These are phyloP conservation scores for Carassius auratus DNA, from an alignment of 2,113 vertebrate species.

Conservation along the genomic window DNA sequence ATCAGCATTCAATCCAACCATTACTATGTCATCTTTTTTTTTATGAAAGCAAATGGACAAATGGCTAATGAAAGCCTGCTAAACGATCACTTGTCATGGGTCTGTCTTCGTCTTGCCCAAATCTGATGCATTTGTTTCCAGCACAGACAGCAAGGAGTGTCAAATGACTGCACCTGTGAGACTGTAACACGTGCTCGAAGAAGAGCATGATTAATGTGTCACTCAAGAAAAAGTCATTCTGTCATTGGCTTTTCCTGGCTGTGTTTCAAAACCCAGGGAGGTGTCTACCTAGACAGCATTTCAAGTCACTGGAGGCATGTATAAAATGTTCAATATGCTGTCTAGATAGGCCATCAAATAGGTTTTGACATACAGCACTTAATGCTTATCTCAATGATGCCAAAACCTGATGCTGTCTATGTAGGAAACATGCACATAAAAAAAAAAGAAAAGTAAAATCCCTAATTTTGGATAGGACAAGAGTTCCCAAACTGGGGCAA, in stretches of 20 bases:
- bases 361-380: not conserved
- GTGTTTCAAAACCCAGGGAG: not conserved
- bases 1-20: not conserved
- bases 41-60: not conserved
- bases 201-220: not conserved
- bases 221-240: not conserved
- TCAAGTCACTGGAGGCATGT: not conserved
- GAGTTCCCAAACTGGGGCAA: not conserved
- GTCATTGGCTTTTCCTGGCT: not conserved
- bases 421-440: no score
- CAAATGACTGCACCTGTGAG: not conserved
- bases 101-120: not conserved
- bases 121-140: not conserved
- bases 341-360: not conserved
- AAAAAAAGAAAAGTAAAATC: not conserved
- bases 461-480: not conserved
- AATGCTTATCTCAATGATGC: not conserved
- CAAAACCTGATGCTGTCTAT: not conserved
- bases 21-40: not conserved
- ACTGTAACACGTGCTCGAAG: not conserved
- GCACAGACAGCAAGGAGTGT: not conserved
- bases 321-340: not conserved
- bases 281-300: slow-evolving; percentile 1
- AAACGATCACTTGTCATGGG: not conserved
- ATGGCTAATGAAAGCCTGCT: not conserved